Conservation (phyloP, 53 echinoderm and acorn worm species). For the Henricia sp. region DNA sequence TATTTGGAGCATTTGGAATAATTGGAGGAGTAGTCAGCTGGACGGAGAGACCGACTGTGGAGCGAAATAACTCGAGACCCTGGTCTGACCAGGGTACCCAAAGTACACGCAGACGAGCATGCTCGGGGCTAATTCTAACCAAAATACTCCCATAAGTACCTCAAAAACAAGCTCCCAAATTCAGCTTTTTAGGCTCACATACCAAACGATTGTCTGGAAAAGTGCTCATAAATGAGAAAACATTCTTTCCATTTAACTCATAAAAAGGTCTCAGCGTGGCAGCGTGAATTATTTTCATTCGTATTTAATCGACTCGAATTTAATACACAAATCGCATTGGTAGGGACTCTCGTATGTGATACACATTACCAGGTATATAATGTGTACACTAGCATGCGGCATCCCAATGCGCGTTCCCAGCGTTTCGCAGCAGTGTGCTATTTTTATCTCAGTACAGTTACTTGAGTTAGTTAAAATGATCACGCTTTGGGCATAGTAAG, state of each 20-base stretch:
- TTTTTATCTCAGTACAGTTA: slow-evolving; percentile 36
- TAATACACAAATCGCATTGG: slow-evolving; percentile 31
- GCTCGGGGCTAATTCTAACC: not conserved
- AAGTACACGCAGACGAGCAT: not conserved
- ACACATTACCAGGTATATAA: not conserved
- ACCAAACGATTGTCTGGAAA: not conserved
- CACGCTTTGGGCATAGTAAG: slow-evolving; percentile 49
- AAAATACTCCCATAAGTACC: not conserved
- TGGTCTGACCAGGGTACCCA: slow-evolving; percentile 16
- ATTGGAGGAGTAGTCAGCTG: slow-evolving; percentile 21
- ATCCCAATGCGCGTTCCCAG: not conserved
- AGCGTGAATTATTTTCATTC: not conserved
- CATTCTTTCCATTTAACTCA: slow-evolving; percentile 31
- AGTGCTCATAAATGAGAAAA: slow-evolving; percentile 37
- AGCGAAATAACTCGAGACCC: slow-evolving; percentile 16
- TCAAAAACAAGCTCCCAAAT: not conserved
- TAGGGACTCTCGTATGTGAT: not conserved
- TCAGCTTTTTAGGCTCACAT: not conserved
- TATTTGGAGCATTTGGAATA: slow-evolving; percentile 58
- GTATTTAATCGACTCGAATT: not conserved
- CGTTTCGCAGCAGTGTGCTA: slow-evolving; percentile 4
- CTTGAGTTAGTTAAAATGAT: not conserved
- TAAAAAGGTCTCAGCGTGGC: slow-evolving; percentile 36
- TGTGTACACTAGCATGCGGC: not conserved
- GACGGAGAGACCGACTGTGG: slow-evolving; percentile 15